Base-by-base conservation (phyloP, 2,888 invertebrate species). In the Artemia sinica region DNA sequence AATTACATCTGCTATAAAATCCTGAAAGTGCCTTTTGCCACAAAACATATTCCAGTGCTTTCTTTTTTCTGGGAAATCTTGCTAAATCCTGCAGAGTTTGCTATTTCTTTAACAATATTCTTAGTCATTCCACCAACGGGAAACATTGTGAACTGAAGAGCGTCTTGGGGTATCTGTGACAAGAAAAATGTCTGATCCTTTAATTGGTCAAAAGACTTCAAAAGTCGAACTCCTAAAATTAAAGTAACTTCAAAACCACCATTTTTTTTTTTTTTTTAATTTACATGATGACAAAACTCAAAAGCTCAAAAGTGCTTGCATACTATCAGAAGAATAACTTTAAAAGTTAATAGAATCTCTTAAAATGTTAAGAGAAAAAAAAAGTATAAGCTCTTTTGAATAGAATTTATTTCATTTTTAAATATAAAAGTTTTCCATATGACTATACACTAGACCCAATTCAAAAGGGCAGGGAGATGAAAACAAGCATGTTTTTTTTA, bases 101-200 rank as follows among this genome's bases (percentile, higher is more conserved):
- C 96, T 68, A 95, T 83, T 72, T 82, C 77, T 78, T 90, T 89
- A 0, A 97, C 91, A 75, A 87, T 80, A 11, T 76, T 76, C 79
- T 98, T 97, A 2, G 81, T 76, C 68, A 88, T 77, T 66, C 83
- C 79, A 18, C 93, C 93, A 68, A 98, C 75, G 0, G 97, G 96
- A 79, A 98, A 98, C 86, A 97, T 88, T 28, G 90, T 87, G 77
- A 81, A 84, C 72, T 84, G 82, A 41, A 98, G 80, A 0, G 92
- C 83, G 71, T 82, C 78, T 76, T 91, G 90, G 66, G 84, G 80
- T 13, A 96, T 84, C 80, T 91, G 91, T 68, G 89, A 87, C 66
- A 98, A 79, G 77, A 97, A 97, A 76, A 95, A 91, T 13, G 95
- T 94, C 80, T 98, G 97, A 77, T 97, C 97, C 80, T 97, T 98